Conservation (phyloP, 2,113 vertebrate genomes). For the Prietella phreatophila region DNA sequence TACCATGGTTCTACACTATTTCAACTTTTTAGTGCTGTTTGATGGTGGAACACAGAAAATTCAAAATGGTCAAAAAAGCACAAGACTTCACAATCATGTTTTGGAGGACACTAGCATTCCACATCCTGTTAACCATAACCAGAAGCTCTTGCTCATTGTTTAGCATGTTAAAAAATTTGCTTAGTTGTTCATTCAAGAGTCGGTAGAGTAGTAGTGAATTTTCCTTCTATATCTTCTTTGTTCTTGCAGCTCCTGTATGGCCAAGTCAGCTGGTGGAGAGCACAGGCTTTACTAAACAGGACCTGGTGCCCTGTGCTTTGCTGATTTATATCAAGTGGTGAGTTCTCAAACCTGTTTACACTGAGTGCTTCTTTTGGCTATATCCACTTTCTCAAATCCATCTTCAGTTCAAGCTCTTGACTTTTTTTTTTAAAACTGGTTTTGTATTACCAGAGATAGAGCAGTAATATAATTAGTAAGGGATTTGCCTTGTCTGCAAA, state of each 20-base stretch:
- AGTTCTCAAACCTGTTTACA: slow-evolving; percentile 4
- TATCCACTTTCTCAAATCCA: neutral
- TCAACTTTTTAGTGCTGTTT: neutral
- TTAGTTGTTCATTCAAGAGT: neutral
- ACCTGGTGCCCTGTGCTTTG: slow-evolving; percentile 77
- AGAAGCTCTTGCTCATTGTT: neutral
- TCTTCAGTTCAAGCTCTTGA: neutral
- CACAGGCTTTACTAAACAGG: slow-evolving; percentile 85
- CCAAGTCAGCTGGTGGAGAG: slow-evolving; percentile 78
- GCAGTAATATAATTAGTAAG: neutral
- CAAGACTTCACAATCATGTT: neutral
- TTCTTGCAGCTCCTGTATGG: slow-evolving; percentile 84
- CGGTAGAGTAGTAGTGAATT: neutral
- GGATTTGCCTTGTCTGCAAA: too few species aligned
- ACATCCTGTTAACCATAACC: neutral
- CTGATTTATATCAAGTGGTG: slow-evolving; percentile 75
- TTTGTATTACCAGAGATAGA: neutral
- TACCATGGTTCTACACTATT: neutral
- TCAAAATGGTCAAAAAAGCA: neutral
- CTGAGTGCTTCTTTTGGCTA: neutral
- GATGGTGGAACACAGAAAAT: neutral
- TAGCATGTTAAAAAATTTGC: neutral
- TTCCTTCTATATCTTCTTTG: neutral
- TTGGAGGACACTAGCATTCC: neutral
- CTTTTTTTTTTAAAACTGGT: neutral